These are phyloP conservation scores for Staurois parvus DNA, from an alignment of 2,797 vertebrate genomes.

Conservation along the genomic window DNA sequence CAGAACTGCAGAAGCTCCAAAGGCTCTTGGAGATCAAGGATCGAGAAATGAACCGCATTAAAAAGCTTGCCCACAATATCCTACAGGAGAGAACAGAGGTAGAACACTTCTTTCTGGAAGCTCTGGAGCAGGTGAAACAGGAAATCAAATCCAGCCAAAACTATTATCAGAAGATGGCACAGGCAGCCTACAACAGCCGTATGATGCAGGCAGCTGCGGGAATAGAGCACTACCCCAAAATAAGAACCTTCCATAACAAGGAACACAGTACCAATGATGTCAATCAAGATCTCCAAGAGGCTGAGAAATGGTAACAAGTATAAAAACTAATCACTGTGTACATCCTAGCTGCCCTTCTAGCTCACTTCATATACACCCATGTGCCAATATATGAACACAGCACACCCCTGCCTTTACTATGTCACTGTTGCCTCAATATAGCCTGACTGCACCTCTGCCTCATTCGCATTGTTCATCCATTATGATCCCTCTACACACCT, in stretches of 20 bases:
- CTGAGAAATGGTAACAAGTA: constrained; percentile 77
- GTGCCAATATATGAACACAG: too few relatives aligned
- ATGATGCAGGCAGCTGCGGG: constrained; percentile 78
- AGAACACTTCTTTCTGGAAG: constrained; percentile 86
- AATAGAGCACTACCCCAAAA: constrained; percentile 79
- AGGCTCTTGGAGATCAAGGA: constrained; percentile 81
- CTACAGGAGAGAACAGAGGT: constrained; percentile 83
- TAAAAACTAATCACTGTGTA: neutral
- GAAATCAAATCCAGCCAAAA: constrained; percentile 79
- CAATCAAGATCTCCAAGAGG: constrained; percentile 79
- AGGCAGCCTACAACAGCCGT: constrained; percentile 76
- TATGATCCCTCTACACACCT: too few relatives aligned
- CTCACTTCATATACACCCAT: too few relatives aligned
- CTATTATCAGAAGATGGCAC: constrained; percentile 79
- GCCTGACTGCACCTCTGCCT: too few relatives aligned
- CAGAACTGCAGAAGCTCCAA: constrained; percentile 81
- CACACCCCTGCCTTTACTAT: too few relatives aligned
- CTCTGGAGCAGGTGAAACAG: constrained; percentile 82
- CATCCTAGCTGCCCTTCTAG: too few relatives aligned
- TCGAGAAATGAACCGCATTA: constrained; percentile 80
- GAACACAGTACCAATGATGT: constrained; percentile 85
- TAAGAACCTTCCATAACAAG: constrained; percentile 83
- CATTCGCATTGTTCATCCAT: too few relatives aligned
- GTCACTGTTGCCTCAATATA: too few relatives aligned
- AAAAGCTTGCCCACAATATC: constrained; percentile 79